Percentiles rank a stretch among this genome's conserved stretches.
Conservation (phyloP, 2,113 vertebrate species). For the Bubo bubo region DNA sequence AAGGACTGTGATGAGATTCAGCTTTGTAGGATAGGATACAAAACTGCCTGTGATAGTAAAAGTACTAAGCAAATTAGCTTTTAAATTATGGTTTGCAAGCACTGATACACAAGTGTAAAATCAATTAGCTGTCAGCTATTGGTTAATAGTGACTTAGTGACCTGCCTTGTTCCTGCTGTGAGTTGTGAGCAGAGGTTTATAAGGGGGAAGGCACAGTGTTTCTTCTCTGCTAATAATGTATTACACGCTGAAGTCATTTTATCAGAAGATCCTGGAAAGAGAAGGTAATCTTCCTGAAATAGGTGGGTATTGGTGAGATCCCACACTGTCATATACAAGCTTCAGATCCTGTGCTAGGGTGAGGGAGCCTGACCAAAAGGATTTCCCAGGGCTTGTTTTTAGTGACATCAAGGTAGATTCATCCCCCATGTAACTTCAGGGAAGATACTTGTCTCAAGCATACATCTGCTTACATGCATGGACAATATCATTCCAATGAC, state of each 20-base stretch:
- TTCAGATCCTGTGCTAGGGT: not conserved
- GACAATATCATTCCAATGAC: not conserved
- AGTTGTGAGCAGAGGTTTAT: not conserved
- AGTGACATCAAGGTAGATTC: not conserved
- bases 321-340: not conserved
- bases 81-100: not conserved
- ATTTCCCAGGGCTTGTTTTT: not conserved
- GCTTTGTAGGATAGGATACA: not conserved
- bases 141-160: not conserved
- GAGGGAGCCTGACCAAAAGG: not conserved
- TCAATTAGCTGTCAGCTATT: constrained; percentile 33
- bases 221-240: not conserved
- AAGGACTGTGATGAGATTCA: not conserved
- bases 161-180: not conserved
- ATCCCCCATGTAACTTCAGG: not conserved
- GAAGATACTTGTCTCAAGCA: not conserved
- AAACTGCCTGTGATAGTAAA: constrained; percentile 17
- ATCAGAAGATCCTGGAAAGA: not conserved
- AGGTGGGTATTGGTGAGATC: not conserved
- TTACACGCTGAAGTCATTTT: not conserved
- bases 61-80: constrained; percentile 54
- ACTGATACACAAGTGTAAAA: not conserved
- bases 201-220: not conserved
- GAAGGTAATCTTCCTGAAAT: not conserved
- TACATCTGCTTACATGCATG: not conserved